Evolutionary conservation across 2,113 vertebrate genomes (phyloP), one percentile per base, ranked within the genome.

Genomic region (Atractosteus spatula): DNA sequence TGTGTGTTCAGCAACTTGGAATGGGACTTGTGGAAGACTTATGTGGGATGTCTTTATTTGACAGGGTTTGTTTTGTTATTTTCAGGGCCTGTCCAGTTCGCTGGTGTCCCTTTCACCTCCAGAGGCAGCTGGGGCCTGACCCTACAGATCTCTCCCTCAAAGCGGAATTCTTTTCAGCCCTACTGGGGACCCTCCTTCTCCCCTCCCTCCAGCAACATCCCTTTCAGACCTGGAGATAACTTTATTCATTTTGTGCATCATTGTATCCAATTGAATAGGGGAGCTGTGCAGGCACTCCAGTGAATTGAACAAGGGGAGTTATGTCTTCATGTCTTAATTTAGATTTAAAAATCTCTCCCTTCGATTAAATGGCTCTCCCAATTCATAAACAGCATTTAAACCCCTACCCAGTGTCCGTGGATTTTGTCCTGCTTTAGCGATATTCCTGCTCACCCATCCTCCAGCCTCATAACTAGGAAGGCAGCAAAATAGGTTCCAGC

Each of bases 201-300:
- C 95, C 94, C 96, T 95, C 94, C 96, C 91, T 96, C 94, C 94
- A 88, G 94, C 95, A 95, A 93, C 92, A 88, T 98, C 95, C 94
- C 89, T 95, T 98, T 98, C 94, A 98, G 85, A 81, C 72, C 81
- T 78, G 90, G 92, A 97, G 96, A 98, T 98, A 98, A 98, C 96
- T 97, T 98, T 96, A 97, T 99, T 98, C 96, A 97, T 96, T 89
- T 92, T 91, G 93, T 91, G 93, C 91, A 94, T 98, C 95, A 96
- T 98, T 98, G 97, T 98, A 95, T 95, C 94, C 93, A 92, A 91
- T 94, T 98, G 94, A 98, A 98, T 98, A 92, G 92, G 88, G 89
- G 89, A 93, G 93, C 93, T 89, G 93, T 86, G 86, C 84, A 79
- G 84, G 91, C 92, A 92, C 92, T 94, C 89, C 86, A 93, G 90